phyloP scores from a whole-genome alignment of 2,113 vertebrate genomes.

The Toxostoma redivivum region DNA sequence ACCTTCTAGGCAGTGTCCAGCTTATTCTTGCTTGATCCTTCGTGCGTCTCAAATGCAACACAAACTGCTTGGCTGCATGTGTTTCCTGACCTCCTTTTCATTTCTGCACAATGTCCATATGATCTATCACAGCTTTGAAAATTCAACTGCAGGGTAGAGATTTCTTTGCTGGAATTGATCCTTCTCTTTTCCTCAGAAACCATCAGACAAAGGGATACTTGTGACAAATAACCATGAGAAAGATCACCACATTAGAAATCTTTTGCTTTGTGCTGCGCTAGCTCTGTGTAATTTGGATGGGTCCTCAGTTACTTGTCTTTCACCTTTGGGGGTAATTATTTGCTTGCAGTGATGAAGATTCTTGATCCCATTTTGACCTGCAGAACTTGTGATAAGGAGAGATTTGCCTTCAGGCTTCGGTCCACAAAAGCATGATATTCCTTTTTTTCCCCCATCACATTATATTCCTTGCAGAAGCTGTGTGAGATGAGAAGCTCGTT shows the following conservation, averaged over 20 bases:
- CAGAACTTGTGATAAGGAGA: slow-evolving; percentile 30
- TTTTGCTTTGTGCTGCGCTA: neutral
- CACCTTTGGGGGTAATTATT: slow-evolving; percentile 62
- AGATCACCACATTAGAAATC: slow-evolving; percentile 31
- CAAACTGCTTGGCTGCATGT: neutral
- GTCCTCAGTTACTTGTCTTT: slow-evolving; percentile 46
- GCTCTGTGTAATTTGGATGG: slow-evolving; percentile 23
- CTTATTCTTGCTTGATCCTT: slow-evolving; percentile 12
- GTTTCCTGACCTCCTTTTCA: slow-evolving; percentile 54
- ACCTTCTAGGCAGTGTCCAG: neutral
- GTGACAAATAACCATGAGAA: slow-evolving; percentile 48
- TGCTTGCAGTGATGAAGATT: neutral
- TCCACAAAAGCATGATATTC: slow-evolving; percentile 21
- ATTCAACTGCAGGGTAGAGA: slow-evolving; percentile 34
- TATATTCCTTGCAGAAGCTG: neutral
- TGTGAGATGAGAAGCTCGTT: slow-evolving; percentile 44
- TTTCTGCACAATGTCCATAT: slow-evolving; percentile 18
- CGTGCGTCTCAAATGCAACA: slow-evolving; percentile 15
- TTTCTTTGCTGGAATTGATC: slow-evolving; percentile 49
- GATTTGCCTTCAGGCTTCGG: slow-evolving; percentile 16
- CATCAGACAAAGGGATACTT: slow-evolving; percentile 29
- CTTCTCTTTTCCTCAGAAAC: slow-evolving; percentile 50
- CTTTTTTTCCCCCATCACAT: slow-evolving; percentile 3
- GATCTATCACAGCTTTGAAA: slow-evolving; percentile 45
- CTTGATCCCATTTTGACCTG: slow-evolving; percentile 48